Percentiles rank a stretch among this genome's conserved stretches.
Evolutionary conservation across 2,888 invertebrate genomes (phyloP).

Genomic region (Dermolepida albohirtum): DNA sequence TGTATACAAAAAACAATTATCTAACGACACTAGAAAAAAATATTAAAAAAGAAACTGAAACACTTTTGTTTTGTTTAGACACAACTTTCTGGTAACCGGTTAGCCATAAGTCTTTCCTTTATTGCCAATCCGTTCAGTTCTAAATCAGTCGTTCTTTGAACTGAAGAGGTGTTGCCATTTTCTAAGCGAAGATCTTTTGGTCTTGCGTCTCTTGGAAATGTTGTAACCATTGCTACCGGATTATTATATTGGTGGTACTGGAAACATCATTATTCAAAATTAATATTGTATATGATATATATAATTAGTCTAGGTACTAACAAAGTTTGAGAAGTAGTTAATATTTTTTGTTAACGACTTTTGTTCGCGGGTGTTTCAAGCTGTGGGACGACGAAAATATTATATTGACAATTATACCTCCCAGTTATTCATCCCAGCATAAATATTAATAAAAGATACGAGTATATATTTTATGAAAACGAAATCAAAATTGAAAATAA

Average conservation of each 20-base stretch:
- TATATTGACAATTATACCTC: too few relatives aligned
- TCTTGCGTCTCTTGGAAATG: slow-evolving; percentile 71
- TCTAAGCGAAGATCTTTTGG: slow-evolving; percentile 66
- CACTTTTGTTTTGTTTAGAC: slow-evolving; percentile 70
- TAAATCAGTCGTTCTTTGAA: slow-evolving; percentile 59
- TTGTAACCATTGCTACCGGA: slow-evolving; percentile 68
- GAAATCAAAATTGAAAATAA: too few relatives aligned
- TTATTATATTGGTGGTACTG: slow-evolving; percentile 67
- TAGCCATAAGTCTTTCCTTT: slow-evolving; percentile 88
- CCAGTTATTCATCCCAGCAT: too few relatives aligned
- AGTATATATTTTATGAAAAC: too few relatives aligned
- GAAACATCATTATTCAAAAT: slow-evolving; percentile 42
- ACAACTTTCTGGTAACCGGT: slow-evolving; percentile 89
- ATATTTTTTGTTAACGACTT: too few relatives aligned
- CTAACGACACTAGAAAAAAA: slow-evolving; percentile 52
- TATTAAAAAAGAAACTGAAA: slow-evolving; percentile 30
- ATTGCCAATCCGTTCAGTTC: slow-evolving; percentile 86
- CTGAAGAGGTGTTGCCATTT: slow-evolving; percentile 67
- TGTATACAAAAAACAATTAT: slow-evolving; percentile 40
- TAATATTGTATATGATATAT: background rate
- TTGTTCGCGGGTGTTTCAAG: too few relatives aligned
- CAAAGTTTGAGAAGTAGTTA: too few relatives aligned
- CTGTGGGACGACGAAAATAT: too few relatives aligned
- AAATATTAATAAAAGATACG: too few relatives aligned
- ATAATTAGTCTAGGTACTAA: too few relatives aligned